Base-by-base conservation (phyloP, 2,888 invertebrate genomes). In the Noctua comes region DNA sequence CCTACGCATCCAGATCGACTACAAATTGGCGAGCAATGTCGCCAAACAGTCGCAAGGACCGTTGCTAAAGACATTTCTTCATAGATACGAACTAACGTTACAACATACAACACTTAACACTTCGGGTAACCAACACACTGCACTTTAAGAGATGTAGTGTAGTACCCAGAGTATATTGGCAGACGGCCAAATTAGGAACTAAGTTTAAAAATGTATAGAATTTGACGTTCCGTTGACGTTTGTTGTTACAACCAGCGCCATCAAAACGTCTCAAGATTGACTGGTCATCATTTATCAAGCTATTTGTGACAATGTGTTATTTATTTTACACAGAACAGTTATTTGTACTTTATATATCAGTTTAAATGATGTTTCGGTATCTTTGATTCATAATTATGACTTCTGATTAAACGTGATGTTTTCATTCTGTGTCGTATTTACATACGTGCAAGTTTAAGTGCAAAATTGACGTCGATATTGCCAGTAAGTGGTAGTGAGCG, bases 341-440 rank as follows among this genome's bases (percentile, higher is more conserved):
- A 74, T 69, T 73, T 73, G 65, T 73, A 18, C 27, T 68, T 36
- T 66, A 57, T 24, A 16, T 66, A 80, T 65, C 74, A 64, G 62
- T 64, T 74, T 66, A 76, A 76, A 62, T 46, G 65, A 31, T 48
- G 69, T 66, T 51, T 64, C 48, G n/a, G 43, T 75, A 70, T 75
- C 62, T 59, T 68, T 48, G 77, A 84, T 84, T 76, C 21, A 68
- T 68, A 70, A 54, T 54, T 54, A 54, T 46, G 43, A 36, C 27
- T 73, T 80, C 43, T 80, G 54, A 74, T 62, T 54, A 59, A 68
- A 84, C 77, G 85, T 84, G 81, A 70, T 82, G 72, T 84, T 75
- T 75, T 57, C 48, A 64, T 74, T 75, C 65, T 73, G 57, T 31
- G 31, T 46, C 36, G 27, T 81, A 82, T 70, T 68, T 73, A 48